These are phyloP conservation scores for Myzus persicae DNA, from an alignment of 1,140 invertebrate species.

Conservation along the genomic window DNA sequence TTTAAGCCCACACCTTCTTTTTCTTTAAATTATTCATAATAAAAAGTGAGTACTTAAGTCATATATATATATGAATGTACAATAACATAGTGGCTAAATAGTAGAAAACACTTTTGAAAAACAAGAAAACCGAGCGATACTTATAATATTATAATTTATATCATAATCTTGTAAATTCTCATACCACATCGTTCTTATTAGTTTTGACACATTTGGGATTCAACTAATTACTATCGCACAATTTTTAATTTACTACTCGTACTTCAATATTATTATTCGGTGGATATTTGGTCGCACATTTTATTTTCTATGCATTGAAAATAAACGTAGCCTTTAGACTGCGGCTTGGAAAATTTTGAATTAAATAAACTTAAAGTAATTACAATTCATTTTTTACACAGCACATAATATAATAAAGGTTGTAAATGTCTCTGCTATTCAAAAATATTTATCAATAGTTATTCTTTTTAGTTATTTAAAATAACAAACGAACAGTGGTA, in stretches of 20 bases:
- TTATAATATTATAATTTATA: too few species aligned
- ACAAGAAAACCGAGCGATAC: neutral
- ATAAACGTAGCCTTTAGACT: neutral
- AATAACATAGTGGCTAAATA: neutral
- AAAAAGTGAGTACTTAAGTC: neutral
- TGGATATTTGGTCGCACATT: neutral
- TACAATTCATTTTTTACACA: neutral
- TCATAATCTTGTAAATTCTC: neutral
- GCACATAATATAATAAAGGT: neutral
- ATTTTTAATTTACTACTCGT: neutral
- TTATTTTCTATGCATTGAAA: neutral
- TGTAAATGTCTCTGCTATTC: neutral
- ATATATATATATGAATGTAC: neutral
- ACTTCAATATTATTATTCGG: neutral
- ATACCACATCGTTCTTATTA: neutral
- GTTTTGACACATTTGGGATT: neutral
- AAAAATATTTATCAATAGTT: neutral
- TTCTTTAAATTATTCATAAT: neutral
- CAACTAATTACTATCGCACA: neutral
- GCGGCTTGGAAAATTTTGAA: neutral
- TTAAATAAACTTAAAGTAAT: neutral
- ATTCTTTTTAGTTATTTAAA: neutral
- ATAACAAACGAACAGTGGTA: neutral
- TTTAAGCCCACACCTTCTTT: neutral
- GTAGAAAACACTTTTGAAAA: neutral